Evolutionary conservation across 2,113 vertebrate species (phyloP).

Genomic region (Otus sunia): DNA sequence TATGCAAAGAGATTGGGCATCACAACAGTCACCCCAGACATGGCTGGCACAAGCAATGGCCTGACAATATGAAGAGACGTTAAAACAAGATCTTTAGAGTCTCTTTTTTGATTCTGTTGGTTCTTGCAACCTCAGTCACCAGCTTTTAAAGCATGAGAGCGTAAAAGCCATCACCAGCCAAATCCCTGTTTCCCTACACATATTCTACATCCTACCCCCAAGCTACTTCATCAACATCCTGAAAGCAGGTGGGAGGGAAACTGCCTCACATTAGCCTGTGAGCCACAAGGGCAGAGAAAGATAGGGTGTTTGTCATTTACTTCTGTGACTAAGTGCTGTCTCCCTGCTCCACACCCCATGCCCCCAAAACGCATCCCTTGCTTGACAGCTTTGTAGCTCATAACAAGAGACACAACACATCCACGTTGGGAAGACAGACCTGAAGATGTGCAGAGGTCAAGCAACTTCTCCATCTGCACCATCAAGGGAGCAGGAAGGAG

Average conservation of each 20-base stretch:
- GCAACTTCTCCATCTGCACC: not conserved
- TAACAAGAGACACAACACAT: not conserved
- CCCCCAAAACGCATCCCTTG: not conserved
- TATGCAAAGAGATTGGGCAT: not conserved
- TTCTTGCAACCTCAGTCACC: not conserved
- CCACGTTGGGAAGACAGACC: not conserved
- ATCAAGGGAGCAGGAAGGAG: not conserved
- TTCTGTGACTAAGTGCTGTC: not conserved
- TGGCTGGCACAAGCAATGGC: not conserved
- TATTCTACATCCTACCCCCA: not conserved
- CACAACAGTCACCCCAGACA: not conserved
- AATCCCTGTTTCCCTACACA: not conserved
- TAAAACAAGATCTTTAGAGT: not conserved
- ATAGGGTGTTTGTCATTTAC: not conserved
- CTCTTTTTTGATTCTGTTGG: not conserved
- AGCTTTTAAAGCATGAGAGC: not conserved
- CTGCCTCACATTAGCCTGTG: not conserved
- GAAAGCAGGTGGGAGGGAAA: not conserved
- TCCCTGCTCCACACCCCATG: not conserved
- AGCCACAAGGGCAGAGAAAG: not conserved
- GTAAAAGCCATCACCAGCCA: not conserved
- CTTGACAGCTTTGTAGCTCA: not conserved
- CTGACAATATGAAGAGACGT: not conserved
- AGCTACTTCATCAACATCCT: not conserved
- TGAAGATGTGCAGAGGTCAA: not conserved